Evolutionary conservation across 2,797 vertebrate genomes (phyloP), one percentile per base, ranked within the genome.

Genomic region (Poecilia wingei): DNA sequence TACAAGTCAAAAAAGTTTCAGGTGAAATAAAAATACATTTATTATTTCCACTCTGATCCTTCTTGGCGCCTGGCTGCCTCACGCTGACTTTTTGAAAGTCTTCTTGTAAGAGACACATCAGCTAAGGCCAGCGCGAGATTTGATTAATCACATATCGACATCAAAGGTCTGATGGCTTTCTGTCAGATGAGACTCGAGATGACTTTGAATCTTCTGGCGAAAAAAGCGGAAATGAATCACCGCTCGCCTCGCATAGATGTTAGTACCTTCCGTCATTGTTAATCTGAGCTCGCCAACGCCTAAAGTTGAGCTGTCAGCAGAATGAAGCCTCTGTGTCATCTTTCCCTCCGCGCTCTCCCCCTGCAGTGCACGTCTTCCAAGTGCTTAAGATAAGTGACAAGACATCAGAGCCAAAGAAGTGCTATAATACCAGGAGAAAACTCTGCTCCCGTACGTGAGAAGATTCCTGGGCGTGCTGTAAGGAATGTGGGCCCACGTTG

Each of bases 301-400:
- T 86, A 87, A 95, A 94, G 88, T 88, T 91, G 88, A 93, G 88
- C 87, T 92, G 93, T 95, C 94, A 95, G 94, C 93, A 93, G 83
- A 92, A 93, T 73, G 79, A 75, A 86, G 86, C 90, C 82, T 74
- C 91, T 84, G 90, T 93, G 93, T 94, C 91, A 92, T 94, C 87
- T 77, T 86, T 77, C 55, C 70, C 75, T 49, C 83, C 73, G 36
- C 20, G 7, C 75, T 90, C 89, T 84, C 87, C 87, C 85, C 84
- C 84, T 87, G 86, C 77, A 31, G 78, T 83, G 87, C 88, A 92
- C 91, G 81, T 94, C 89, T 89, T 92, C 87, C 89, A 83, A 86
- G 81, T 89, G 92, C 93, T 95, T 93, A 93, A 94, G 93, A 94
- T 94, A 94, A 95, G 94, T 92, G 93, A 95, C 94, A 94, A 94